These are phyloP conservation scores for Drosophila picticornis DNA, from an alignment of 2,888 invertebrate species.

Conservation along the genomic window DNA sequence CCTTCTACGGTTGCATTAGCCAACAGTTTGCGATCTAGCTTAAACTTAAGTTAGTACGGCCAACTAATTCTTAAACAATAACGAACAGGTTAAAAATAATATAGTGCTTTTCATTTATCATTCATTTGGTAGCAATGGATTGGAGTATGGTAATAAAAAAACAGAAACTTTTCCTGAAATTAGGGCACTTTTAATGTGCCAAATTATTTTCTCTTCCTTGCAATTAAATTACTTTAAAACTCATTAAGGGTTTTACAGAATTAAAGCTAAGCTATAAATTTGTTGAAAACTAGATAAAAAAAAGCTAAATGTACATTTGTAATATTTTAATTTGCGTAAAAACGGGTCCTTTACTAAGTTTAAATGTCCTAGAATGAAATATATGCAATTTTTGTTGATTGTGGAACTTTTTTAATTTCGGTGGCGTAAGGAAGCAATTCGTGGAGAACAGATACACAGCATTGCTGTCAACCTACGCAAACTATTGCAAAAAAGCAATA, in stretches of 20 bases:
- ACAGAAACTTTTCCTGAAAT: neutral
- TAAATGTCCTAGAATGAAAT: neutral
- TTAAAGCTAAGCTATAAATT: neutral
- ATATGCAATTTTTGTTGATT: constrained; percentile 13
- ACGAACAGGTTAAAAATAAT: neutral
- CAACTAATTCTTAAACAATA: neutral
- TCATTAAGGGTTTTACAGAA: neutral
- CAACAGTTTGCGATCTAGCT: neutral
- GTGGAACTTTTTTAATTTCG: constrained; percentile 30
- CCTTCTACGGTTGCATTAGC: constrained; percentile 1
- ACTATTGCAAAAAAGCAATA: constrained; percentile 1
- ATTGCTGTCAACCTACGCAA: constrained; percentile 30
- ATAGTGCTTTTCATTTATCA: neutral
- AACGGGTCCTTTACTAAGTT: neutral
- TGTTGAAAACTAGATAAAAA: neutral
- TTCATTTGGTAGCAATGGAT: neutral
- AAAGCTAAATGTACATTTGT: neutral
- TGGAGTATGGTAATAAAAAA: neutral
- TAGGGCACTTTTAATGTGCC: neutral
- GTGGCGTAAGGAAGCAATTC: constrained; percentile 48
- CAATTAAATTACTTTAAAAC: neutral
- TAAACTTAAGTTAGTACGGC: neutral
- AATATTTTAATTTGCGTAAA: neutral
- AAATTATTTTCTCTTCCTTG: neutral
- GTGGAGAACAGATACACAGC: constrained; percentile 19